These are phyloP conservation scores for Darevskia nairensis DNA, from an alignment of 2,797 vertebrate genomes.

Conservation along the genomic window DNA sequence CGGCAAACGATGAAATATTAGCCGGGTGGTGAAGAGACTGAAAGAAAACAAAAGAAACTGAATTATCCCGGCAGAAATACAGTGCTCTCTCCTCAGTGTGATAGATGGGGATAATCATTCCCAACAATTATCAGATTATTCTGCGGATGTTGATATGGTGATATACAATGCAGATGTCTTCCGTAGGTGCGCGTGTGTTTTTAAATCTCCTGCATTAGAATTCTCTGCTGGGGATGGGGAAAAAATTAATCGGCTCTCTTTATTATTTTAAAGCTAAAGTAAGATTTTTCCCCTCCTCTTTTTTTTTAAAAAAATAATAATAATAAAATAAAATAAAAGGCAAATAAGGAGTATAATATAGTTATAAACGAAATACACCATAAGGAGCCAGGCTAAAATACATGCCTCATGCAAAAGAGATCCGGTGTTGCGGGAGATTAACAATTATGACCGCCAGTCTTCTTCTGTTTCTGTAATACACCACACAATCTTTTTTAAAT, in stretches of 20 bases:
- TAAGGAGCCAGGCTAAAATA: conserved; percentile 75
- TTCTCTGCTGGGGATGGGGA: conserved; percentile 43
- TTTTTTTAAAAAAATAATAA: neutral
- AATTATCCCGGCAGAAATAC: neutral
- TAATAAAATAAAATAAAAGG: conserved; percentile 62
- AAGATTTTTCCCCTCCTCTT: conserved; percentile 53
- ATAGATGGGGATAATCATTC: conserved; percentile 24
- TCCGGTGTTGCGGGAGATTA: conserved; percentile 82
- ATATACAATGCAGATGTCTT: conserved; percentile 12
- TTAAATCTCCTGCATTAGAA: conserved; percentile 43
- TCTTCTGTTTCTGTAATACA: conserved; percentile 85
- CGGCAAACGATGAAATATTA: neutral
- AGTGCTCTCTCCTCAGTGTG: neutral
- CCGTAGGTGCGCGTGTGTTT: neutral
- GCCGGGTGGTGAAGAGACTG: neutral
- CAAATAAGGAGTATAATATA: conserved; percentile 78
- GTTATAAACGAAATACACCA: conserved; percentile 73
- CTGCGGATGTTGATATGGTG: conserved; percentile 23
- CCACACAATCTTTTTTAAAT: conserved; percentile 87
- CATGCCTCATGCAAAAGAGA: conserved; percentile 71
- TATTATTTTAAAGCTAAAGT: conserved; percentile 66
- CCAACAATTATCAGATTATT: conserved; percentile 41
- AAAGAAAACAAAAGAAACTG: neutral
- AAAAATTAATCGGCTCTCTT: conserved; percentile 63
- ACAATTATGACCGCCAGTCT: conserved; percentile 83